These are phyloP conservation scores for Polydrusus cervinus DNA, from an alignment of 2,888 invertebrate species.

Conservation along the genomic window DNA sequence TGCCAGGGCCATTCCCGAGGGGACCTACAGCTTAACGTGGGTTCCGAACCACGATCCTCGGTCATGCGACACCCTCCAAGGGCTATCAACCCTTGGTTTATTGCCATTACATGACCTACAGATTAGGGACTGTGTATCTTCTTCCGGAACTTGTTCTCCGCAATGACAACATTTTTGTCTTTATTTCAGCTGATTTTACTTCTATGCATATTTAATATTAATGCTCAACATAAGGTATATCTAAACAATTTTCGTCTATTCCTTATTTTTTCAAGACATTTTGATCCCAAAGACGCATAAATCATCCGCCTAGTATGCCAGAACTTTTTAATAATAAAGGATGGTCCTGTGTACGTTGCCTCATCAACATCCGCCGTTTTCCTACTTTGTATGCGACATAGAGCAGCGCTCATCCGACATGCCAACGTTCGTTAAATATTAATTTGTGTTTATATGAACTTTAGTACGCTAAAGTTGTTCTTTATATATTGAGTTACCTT, in stretches of 20 bases:
- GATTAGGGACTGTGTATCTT: too few species aligned
- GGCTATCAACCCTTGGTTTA: too few species aligned
- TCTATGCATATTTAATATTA: too few species aligned
- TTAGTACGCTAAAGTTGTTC: slow-evolving; percentile 22
- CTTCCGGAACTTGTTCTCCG: too few species aligned
- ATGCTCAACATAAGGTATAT: neutral
- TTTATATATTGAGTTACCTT: neutral
- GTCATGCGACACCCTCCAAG: too few species aligned
- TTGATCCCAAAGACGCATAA: slow-evolving; percentile 1
- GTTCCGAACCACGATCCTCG: too few species aligned
- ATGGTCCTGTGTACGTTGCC: slow-evolving; percentile 5
- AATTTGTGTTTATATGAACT: slow-evolving; percentile 19
- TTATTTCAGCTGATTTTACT: too few species aligned
- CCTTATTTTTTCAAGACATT: neutral
- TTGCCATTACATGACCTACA: too few species aligned
- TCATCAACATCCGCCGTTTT: slow-evolving; percentile 24
- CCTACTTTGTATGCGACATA: slow-evolving; percentile 22
- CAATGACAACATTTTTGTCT: too few species aligned
- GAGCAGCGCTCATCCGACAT: slow-evolving; percentile 14
- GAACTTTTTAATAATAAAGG: slow-evolving; percentile 28
- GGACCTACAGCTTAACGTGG: too few species aligned
- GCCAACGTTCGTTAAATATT: slow-evolving; percentile 24
- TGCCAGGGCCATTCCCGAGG: too few species aligned
- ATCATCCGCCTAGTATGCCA: slow-evolving; percentile 10
- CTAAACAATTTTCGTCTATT: neutral